Base-by-base conservation (phyloP, 2,797 vertebrate species). In the Peromyscus melanophrys region DNA sequence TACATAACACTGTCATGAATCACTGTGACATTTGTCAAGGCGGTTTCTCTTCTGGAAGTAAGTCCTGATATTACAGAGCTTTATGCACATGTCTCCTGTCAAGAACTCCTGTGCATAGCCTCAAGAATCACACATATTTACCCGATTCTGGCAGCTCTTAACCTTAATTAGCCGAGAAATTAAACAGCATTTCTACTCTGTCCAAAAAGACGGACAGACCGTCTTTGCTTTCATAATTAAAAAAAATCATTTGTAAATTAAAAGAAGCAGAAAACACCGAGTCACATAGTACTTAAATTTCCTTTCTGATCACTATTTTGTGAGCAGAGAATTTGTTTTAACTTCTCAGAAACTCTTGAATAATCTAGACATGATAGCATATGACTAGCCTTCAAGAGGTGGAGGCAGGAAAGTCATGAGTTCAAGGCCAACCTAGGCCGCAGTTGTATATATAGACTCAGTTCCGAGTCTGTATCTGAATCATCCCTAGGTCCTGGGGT, bases 1-100 rank as follows among this genome's bases (percentile, higher is more conserved):
- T 82, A 89, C 43, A 27, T 57, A 88, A 95, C 86, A 46, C 4
- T 40, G 90, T 46, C 75, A 29, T 84, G 94, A 90, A 80, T 96
- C 95, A 91, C n/a, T 29, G 49, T 76, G 92, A 78, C 88, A 46
- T 90, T 75, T 96, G 95, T 95, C 96, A 65, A 88, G 88, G 81
- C 61, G 27, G 49, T 40, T 81, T 96, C 73, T 76, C 59, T 69
- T 85, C 81, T 95, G 92, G 89, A 95, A 65, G 31, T 3, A 52
- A 93, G 93, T 89, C 81, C 84, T 76, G 71, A 37, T 12, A 81
- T 81, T 82, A 82, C 65, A 49, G 6, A n/a, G 89, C 86, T 55
- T 85, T 14, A 80, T 8, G 11, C 75, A 88, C 23, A 4, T 1
- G 46, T 89, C 73, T 96, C 67, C 69, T 76, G 88, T 88, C 71